Evolutionary conservation across 1,140 invertebrate genomes (phyloP).

Genomic region (Thaumatotibia leucotreta): DNA sequence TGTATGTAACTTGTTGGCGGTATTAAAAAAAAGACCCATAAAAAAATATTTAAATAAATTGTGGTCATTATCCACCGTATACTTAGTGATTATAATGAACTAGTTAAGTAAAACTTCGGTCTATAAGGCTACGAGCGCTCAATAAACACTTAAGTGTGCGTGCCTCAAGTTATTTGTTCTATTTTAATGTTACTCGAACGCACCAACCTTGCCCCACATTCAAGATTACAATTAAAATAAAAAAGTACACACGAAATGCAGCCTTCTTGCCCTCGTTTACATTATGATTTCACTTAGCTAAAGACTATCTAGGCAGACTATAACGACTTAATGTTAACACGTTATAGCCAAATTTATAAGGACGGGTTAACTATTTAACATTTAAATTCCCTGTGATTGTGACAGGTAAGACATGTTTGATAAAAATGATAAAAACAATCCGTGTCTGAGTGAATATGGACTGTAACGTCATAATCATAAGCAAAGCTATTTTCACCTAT

Average conservation of each 20-base stretch:
- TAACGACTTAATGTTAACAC: background rate
- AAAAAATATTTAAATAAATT: too few relatives aligned
- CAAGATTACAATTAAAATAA: slow-evolving; percentile 57
- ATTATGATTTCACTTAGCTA: background rate
- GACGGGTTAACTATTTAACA: too few relatives aligned
- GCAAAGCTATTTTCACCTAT: too few relatives aligned
- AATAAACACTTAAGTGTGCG: slow-evolving; percentile 36
- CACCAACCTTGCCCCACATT: slow-evolving; percentile 61
- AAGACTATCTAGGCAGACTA: background rate
- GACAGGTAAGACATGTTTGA: too few relatives aligned
- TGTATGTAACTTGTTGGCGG: too few relatives aligned
- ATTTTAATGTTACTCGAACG: slow-evolving; percentile 58
- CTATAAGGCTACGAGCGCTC: slow-evolving; percentile 17
- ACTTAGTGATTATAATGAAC: slow-evolving; percentile 20
- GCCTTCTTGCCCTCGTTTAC: slow-evolving; percentile 3
- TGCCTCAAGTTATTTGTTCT: slow-evolving; percentile 55
- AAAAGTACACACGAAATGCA: slow-evolving; percentile 24
- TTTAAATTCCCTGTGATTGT: too few relatives aligned
- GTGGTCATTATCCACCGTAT: too few relatives aligned
- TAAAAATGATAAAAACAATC: too few relatives aligned
- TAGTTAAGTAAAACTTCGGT: slow-evolving; percentile 11
- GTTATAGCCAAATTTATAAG: background rate
- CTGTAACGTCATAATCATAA: too few relatives aligned
- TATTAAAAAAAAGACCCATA: too few relatives aligned
- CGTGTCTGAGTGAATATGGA: too few relatives aligned